Conservation (phyloP, 2,888 invertebrate species). For the Papilio demoleus region DNA sequence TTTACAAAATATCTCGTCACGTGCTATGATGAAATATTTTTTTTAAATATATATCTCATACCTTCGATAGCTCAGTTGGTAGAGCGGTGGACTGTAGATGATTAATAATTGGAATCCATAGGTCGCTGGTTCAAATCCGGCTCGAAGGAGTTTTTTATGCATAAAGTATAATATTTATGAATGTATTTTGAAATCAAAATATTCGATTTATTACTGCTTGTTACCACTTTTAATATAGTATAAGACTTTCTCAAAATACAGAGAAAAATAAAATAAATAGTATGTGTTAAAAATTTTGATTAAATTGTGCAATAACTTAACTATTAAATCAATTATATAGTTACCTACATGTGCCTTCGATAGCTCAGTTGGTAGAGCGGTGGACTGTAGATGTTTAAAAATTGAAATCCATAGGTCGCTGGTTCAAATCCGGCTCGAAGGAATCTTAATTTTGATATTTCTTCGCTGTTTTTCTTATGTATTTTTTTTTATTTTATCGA, state of each 20-base stretch:
- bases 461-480: no score
- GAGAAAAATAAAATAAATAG: no score
- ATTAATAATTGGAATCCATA: slow-evolving; percentile 74
- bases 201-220: neutral
- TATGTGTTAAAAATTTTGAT: no score
- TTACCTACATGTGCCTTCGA: no score
- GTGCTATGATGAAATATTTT: neutral
- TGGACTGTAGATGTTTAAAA: slow-evolving; percentile 75
- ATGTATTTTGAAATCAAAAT: neutral
- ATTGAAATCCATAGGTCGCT: slow-evolving; percentile 82
- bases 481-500: slow-evolving; percentile 27
- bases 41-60: slow-evolving; percentile 29
- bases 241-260: neutral
- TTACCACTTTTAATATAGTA: neutral
- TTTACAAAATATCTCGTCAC: neutral
- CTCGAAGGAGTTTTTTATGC: slow-evolving; percentile 80
- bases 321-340: no score
- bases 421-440: slow-evolving; percentile 85
- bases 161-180: neutral
- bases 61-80: slow-evolving; percentile 84
- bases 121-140: slow-evolving; percentile 88
- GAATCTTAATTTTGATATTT: no score
- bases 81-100: slow-evolving; percentile 82
- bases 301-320: no score
- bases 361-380: slow-evolving; percentile 85